Evolutionary conservation across 53 echinoderm and acorn worm species (phyloP).

Genomic region (Mesocentrotus franciscanus): DNA sequence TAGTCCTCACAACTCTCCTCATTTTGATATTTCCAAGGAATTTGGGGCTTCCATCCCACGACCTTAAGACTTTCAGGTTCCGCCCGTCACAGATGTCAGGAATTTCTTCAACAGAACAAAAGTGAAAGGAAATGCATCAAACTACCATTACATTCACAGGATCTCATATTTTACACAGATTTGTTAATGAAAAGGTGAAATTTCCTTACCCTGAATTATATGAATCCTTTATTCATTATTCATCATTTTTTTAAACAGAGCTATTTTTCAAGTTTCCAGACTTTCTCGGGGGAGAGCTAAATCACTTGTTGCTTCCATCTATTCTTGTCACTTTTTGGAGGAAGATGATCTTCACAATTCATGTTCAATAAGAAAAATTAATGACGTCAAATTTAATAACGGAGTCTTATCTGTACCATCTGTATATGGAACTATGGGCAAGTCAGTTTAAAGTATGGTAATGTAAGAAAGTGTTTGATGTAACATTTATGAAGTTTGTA

Average conservation of each 20-base stretch:
- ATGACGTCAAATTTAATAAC: too few species aligned
- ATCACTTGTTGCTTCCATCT: too few species aligned
- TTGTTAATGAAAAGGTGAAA: too few species aligned
- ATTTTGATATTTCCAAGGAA: constrained; percentile 74
- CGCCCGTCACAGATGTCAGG: constrained; percentile 82
- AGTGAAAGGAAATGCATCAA: background rate
- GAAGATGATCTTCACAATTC: background rate
- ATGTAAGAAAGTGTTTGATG: background rate
- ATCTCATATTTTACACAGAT: too few species aligned
- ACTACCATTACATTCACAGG: too few species aligned
- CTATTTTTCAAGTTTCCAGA: too few species aligned
- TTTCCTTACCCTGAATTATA: too few species aligned
- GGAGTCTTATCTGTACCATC: background rate
- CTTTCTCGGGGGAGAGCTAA: too few species aligned
- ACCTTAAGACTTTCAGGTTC: constrained; percentile 69
- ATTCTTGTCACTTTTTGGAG: background rate
- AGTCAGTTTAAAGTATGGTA: background rate
- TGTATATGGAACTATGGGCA: background rate
- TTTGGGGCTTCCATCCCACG: constrained; percentile 79
- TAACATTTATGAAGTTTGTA: background rate
- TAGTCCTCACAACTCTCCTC: constrained; percentile 70
- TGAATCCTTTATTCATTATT: too few species aligned
- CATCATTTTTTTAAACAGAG: too few species aligned
- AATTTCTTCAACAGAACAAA: constrained; percentile 70
- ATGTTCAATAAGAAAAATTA: background rate